Evolutionary conservation across 2,113 vertebrate genomes (phyloP).

Genomic region (Thunnus maccoyii): DNA sequence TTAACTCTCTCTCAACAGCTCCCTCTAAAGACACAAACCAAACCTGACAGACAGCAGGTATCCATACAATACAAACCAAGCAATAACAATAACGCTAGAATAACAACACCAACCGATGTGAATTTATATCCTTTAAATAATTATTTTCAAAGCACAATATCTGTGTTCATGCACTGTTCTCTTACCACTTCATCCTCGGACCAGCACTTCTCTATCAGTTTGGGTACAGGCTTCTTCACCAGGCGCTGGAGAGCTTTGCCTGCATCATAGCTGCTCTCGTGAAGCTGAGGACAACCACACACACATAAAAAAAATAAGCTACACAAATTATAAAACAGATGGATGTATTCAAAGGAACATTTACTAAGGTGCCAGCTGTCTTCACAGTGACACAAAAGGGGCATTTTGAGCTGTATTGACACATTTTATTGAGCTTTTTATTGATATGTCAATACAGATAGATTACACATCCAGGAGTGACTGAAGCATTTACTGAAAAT

Average conservation of each 20-base stretch:
- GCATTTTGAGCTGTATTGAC: neutral
- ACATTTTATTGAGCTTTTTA: constrained; percentile 8
- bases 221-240: constrained; percentile 98
- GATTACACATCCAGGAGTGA: constrained; percentile 24
- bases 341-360: neutral
- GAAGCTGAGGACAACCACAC: constrained; percentile 86
- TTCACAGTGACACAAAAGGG: neutral
- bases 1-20: constrained; percentile 71
- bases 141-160: neutral
- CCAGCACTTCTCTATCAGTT: constrained; percentile 99
- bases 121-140: neutral
- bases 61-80: neutral
- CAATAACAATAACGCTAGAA: neutral
- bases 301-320: neutral
- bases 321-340: neutral
- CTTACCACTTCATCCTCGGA: constrained; percentile 99
- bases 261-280: constrained; percentile 97
- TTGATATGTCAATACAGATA: neutral
- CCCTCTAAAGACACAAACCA: constrained; percentile 74
- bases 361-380: neutral
- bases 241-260: constrained; percentile 98
- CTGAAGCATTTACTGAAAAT: constrained; percentile 33
- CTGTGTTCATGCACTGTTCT: neutral
- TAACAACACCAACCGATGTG: neutral
- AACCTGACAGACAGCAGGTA: constrained; percentile 25